Base-by-base conservation (phyloP, 1,140 invertebrate genomes). In the Sinella curviseta region DNA sequence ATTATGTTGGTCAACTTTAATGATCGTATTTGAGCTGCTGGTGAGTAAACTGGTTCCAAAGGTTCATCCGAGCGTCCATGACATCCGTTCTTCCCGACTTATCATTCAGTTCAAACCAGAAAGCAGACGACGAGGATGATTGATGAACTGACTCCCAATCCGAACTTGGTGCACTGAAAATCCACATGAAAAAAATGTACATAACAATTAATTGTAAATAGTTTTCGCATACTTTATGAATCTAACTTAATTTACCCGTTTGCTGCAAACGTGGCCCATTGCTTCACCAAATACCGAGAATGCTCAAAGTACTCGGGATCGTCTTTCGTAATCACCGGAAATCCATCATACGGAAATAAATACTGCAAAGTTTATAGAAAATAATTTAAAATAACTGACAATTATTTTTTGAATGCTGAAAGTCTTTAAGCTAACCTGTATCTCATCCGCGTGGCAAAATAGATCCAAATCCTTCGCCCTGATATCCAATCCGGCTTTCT, bases 81-180 rank as follows among this genome's bases (percentile, higher is more conserved):
- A 31, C 31, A 14, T 14, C 4, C 4, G 26, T 70, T 33, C 12
- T 8, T 30, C n/a, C n/a, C 3, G 65, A 30, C 4, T 30, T 70
- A 70, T 70, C 65, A 70, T 70, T 70, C 31, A 70, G 24, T 1
- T 70, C 65, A 14, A 31, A 33, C 65, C 65, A 70, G 26, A 70
- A 31, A 26, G 14, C 55, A 31, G 8, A 33, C n/a, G 26, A 30
- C n/a, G 2, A 14, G n/a, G 12, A 33, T 31, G 26, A 2, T 14
- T 33, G 26, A 8, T 12, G 8, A 12, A 48, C 39, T 12, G 39
- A 20, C 8, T 12, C 14, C 65, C 65, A 70, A 16, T 70, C 65
- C 31, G 31, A 12, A 17, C 31, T 1, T 31, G 39, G 12, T 33
- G 3, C 30, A 1, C 24, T 30, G 31, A n/a, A 24, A 17, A 12